Evolutionary conservation across 1,140 invertebrate genomes (phyloP), one percentile per base, ranked within the genome.

Genomic region (Euschistus heros): DNA sequence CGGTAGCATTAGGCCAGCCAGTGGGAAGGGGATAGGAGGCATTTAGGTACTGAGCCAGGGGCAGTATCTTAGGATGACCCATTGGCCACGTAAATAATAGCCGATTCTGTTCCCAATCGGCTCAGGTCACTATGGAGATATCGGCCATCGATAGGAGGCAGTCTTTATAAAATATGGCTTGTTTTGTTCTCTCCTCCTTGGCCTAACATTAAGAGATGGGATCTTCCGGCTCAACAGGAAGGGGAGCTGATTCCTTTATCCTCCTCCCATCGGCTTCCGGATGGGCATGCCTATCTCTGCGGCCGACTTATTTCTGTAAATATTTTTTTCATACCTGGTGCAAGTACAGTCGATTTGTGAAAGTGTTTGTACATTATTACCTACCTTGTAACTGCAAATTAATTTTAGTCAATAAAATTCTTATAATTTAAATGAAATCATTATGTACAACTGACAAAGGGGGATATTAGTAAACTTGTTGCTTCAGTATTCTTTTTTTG

Each of bases 1-100:
- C 14, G 47, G 8, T 1, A 13, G 5, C n/a, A 20, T 18, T 18
- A 17, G 47, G 47, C 6, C n/a, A 13, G 47, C 14, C 6, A 22
- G 22, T 50, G 47, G 47, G 47, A 22, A 50, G 47, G 14, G 14
- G 47, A 17, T 8, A 13, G 47, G n/a, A 50, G 47, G 47, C 47
- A 50, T 50, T 50, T 50, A 50, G 47, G 42, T 17, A 44, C 8
- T 44, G 42, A 17, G 17, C 7, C 17, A 44, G 42, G 42, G 7
- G n/a, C 47, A 50, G 47, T 50, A 50, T 50, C 47, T 50, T 50
- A 50, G 47, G 47, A 8, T 50, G 47, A 50, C 47, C 47, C 47
- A 50, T 50, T 50, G 47, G 5, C n/a, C 47, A 50, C 47, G 47
- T 50, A 22, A 50, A 22, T 50, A 50, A 50, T 50, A 50, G 47